Evolutionary conservation across 2,888 invertebrate species (phyloP).

Genomic region (Lasioglossum morio): DNA sequence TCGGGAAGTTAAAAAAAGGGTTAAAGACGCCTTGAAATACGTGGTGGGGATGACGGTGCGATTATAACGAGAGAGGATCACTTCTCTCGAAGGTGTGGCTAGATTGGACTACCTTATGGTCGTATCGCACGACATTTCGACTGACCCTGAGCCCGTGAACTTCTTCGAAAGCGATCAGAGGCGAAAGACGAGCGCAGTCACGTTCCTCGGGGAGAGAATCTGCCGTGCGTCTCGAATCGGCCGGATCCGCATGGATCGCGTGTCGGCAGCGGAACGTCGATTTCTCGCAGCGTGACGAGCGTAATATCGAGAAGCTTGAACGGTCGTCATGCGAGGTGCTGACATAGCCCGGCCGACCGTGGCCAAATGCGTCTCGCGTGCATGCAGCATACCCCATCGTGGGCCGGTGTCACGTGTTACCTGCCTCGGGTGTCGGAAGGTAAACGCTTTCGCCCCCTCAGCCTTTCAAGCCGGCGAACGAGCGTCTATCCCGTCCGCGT

Average conservation of each 20-base stretch:
- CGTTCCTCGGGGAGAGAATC: background rate
- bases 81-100: background rate
- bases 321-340: background rate
- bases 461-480: background rate
- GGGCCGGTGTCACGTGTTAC: constrained; percentile 21
- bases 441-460: constrained; percentile 16
- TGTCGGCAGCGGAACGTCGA: background rate
- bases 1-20: too few relatives aligned
- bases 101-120: background rate
- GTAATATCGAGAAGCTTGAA: constrained; percentile 12
- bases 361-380: constrained; percentile 16
- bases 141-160: constrained; percentile 10
- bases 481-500: constrained; percentile 14
- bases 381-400: background rate
- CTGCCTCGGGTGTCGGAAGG: constrained; percentile 17
- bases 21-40: too few relatives aligned
- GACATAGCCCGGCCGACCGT: background rate
- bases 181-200: background rate
- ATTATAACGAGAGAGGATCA: background rate
- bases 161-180: background rate
- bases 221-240: background rate
- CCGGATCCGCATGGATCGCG: background rate
- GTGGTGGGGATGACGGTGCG: background rate
- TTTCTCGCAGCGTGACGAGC: background rate
- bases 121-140: background rate